Evolutionary conservation across 2,888 invertebrate genomes (phyloP), one percentile per base, ranked within the genome.

Genomic region (Ptychoptera contaminata): DNA sequence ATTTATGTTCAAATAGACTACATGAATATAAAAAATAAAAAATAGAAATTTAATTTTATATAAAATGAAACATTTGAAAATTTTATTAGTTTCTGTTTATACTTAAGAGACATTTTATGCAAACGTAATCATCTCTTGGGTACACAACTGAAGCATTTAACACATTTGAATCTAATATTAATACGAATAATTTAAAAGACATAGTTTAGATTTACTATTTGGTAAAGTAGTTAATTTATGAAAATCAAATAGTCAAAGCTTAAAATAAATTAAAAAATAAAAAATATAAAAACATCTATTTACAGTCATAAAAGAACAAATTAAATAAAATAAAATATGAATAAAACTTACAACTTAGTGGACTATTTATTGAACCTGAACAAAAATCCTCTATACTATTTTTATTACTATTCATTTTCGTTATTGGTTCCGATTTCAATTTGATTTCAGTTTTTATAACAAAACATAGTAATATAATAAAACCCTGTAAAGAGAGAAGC

Each of bases 321-420:
- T n/a, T n/a, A n/a, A n/a, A n/a, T n/a, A 8, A 39, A 8, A 31
- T 9, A 35, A 16, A 34, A 23, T 42, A 11, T 42, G 12, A 32
- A 12, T 10, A 16, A 29, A 50, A 60, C 65, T 60, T 56, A 65
- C 65, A 66, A 54, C 56, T 65, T 48, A 65, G 49, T 44, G 65
- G 62, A 54, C 59, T 62, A 48, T 63, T 63, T 49, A 63, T 61
- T 50, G 62, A 57, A 39, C 58, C 61, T 42, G 63, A 61, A 50
- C 63, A 64, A 52, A 60, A 64, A 50, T 65, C 65, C 47, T 63
- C 62, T 49, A 65, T 54, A 47, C 60, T 63, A 8, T 59, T 60
- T 52, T 63, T 65, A 12, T 58, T 55, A 40, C 53, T 42, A 16
- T 43, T 61, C 41, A 56, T 55, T 43, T 62, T 63, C 45, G 55